A percentile compares a stretch with the other conserved stretches of the same genome.
Conservation (phyloP, 2,888 invertebrate species). For the Melieria crassipennis region DNA sequence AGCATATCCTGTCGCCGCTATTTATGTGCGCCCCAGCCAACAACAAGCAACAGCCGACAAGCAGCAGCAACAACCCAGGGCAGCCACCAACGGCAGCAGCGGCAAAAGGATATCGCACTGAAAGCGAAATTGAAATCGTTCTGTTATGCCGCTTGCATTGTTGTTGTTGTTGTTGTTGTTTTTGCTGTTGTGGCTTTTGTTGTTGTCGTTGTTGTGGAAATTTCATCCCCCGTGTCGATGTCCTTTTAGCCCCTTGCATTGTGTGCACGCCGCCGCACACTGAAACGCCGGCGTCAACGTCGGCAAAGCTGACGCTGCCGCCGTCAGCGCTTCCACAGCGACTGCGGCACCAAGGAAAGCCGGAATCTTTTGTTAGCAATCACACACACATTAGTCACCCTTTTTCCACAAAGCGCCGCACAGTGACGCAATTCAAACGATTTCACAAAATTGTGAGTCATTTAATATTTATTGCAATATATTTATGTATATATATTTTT, state of each 20-base stretch:
- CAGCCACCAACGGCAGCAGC: not conserved
- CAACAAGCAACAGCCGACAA: not conserved
- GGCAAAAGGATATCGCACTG: constrained; percentile 47
- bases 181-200: constrained; percentile 25
- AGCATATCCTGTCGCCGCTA: constrained; percentile 59
- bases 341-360: constrained; percentile 46
- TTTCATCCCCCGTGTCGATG: constrained; percentile 62
- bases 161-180: constrained; percentile 35
- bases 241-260: constrained; percentile 56
- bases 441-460: no score
- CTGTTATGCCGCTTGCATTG: constrained; percentile 43
- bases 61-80: constrained; percentile 1
- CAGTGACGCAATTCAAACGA: no score
- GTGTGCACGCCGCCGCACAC: not conserved
- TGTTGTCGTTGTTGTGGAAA: constrained; percentile 44
- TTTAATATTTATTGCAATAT: no score
- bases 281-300: constrained; percentile 27
- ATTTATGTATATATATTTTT: no score
- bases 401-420: constrained; percentile 49
- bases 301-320: constrained; percentile 30
- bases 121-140: constrained; percentile 60
- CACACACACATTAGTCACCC: constrained; percentile 64
- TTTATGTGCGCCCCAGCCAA: constrained; percentile 54
- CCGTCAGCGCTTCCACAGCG: constrained; percentile 14
- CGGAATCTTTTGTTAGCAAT: constrained; percentile 62